phyloP scores from a whole-genome alignment of 2,888 invertebrate genomes.

The Pteria penguin region DNA sequence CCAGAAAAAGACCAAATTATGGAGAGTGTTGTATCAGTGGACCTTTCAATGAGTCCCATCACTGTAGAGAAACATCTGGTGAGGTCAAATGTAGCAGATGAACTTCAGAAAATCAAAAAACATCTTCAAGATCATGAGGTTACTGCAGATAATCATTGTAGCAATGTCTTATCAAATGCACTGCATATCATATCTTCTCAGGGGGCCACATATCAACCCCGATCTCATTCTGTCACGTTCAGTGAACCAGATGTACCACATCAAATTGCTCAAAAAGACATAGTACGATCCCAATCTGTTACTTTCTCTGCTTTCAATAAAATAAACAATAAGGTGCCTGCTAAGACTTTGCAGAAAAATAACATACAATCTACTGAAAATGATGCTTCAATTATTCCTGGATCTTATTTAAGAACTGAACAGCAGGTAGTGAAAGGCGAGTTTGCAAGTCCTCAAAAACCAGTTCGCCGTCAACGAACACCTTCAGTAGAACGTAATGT shows the following conservation, averaged over 20 bases:
- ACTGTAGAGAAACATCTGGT: not conserved
- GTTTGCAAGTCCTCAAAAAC: slow-evolving; percentile 40
- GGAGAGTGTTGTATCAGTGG: slow-evolving; percentile 2
- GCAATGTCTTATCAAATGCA: not conserved
- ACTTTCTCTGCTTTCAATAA: not conserved
- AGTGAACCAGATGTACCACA: not conserved
- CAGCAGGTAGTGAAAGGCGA: not conserved
- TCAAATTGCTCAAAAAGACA: not conserved
- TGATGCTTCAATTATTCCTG: not conserved
- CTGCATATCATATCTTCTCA: not conserved
- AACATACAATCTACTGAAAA: not conserved
- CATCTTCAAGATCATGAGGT: not conserved
- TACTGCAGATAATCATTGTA: too few relatives aligned
- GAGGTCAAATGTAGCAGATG: not conserved
- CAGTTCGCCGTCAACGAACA: slow-evolving; percentile 40
- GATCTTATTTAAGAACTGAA: not conserved
- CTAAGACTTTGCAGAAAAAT: not conserved
- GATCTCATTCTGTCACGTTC: slow-evolving; percentile 12
- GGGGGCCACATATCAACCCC: not conserved
- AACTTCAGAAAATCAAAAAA: not conserved
- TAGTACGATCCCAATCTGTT: slow-evolving; percentile 17
- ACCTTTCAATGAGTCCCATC: not conserved
- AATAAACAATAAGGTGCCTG: not conserved
- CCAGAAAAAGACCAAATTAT: not conserved
- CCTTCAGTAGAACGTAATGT: slow-evolving; percentile 32